Evolutionary conservation across 1,140 invertebrate species (phyloP), one percentile per base, ranked within the genome.

Genomic region (Drosophila takahashii): DNA sequence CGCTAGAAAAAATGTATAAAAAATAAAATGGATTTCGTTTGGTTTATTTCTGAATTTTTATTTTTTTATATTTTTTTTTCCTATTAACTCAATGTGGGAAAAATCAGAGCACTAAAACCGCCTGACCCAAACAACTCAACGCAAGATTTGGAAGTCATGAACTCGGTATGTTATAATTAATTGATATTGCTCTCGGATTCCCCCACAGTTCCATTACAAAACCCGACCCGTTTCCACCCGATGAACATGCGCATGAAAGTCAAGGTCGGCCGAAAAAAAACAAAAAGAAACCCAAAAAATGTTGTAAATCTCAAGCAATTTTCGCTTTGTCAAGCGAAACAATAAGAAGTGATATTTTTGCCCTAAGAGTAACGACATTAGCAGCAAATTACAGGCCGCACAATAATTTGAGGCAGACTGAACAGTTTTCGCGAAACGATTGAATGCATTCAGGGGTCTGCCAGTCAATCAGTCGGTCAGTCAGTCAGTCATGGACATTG

Each of bases 401-500:
- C 58, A 57, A 52, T 66, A 53, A 61, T 59, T 66, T 51, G 53
- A 54, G 56, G 37, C 42, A 18, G 52, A 62, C 59, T 59, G 51
- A 37, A 52, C 51, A 50, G 83, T 53, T 27, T 34, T 62, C 71
- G 56, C 78, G 72, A 86, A 53, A 81, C 78, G 79, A 78, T 81
- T 87, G 59, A 83, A 62, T 84, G 70, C 57, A 75, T 70, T 73
- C 77, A 50, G 53, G 52, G 42, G 59, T 67, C 60, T 36, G 52
- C 45, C 34, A 52, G 59, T 65, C 59, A 71, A 54, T 79, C 41
- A 45, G 74, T 53, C 77, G 58, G 75, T 83, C 52, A 56, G 74
- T 53, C 77, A 61, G 75, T 83, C 52, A 56, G 87, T 83, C 52
- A 56, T 83, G 79, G 84, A 89, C 83, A 89, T 86, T 86, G 83